phyloP scores from a whole-genome alignment of 2,888 invertebrate genomes.

The Teinopalpus imperialis region DNA sequence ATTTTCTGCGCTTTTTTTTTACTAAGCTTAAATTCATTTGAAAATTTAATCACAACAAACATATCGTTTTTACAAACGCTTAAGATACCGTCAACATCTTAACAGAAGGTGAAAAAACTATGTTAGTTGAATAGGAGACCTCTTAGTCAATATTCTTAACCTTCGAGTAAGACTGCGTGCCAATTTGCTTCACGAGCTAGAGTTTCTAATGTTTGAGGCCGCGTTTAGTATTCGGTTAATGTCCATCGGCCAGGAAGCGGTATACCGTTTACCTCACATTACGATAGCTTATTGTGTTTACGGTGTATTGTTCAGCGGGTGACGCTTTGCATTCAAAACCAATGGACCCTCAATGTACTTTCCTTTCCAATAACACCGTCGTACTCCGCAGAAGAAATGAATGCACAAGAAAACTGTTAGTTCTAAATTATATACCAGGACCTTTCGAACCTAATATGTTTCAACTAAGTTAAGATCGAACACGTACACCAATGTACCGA shows the following conservation, averaged over 20 bases:
- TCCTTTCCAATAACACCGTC: conserved; percentile 4
- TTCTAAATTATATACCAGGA: too few relatives aligned
- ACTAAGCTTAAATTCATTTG: too few relatives aligned
- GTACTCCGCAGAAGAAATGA: not conserved
- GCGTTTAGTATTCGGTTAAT: conserved; percentile 58
- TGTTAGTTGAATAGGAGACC: conserved; percentile 12
- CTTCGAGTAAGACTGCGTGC: conserved; percentile 21
- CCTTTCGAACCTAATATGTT: too few relatives aligned
- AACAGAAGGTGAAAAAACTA: conserved; percentile 11
- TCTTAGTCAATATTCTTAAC: conserved; percentile 21
- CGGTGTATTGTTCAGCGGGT: conserved; percentile 57
- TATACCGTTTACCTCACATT: conserved; percentile 69
- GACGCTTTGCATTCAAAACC: conserved; percentile 57
- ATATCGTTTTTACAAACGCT: not conserved
- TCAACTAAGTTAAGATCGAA: too few relatives aligned
- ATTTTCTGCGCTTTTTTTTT: too few relatives aligned
- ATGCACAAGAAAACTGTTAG: not conserved
- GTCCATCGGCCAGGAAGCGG: conserved; percentile 55
- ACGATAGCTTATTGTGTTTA: conserved; percentile 64
- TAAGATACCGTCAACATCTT: not conserved
- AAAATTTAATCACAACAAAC: not conserved
- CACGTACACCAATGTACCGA: too few relatives aligned
- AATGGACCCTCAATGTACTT: conserved; percentile 24
- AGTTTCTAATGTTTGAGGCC: conserved; percentile 41
- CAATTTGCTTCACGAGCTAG: conserved; percentile 14